Conservation (phyloP, 2,113 vertebrate species). For the Microcebus ravelobensis region DNA sequence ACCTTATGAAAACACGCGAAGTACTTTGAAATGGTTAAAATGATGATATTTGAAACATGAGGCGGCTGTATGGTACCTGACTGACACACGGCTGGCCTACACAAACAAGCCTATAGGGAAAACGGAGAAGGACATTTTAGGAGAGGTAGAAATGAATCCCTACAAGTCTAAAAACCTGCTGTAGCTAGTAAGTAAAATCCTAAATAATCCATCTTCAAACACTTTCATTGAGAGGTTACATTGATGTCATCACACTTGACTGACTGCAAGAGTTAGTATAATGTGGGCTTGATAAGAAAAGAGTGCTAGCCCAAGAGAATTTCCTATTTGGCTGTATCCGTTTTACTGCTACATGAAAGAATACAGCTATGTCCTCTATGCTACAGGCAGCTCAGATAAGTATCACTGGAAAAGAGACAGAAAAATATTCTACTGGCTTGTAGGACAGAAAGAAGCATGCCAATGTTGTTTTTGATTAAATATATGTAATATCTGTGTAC, state of each 20-base stretch:
- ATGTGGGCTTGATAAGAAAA: background rate
- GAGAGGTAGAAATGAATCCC: background rate
- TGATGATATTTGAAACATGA: background rate
- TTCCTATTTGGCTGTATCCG: background rate
- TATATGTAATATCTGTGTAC: background rate
- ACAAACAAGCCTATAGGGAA: background rate
- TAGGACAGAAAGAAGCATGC: background rate
- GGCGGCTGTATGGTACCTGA: background rate
- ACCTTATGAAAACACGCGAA: background rate
- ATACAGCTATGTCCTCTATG: background rate
- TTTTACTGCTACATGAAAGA: background rate
- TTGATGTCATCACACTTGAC: background rate
- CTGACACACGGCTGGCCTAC: background rate
- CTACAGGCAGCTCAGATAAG: background rate
- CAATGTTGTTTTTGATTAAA: constrained; percentile 11
- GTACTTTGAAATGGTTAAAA: background rate
- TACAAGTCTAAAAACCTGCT: background rate
- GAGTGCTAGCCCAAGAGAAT: background rate
- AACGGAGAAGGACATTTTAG: background rate
- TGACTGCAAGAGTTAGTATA: background rate
- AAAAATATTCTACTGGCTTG: background rate
- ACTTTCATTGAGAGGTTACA: background rate
- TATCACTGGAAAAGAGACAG: background rate
- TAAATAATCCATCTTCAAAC: background rate
- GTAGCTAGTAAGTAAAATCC: background rate